phyloP scores from a whole-genome alignment of 35 echinoderm and acorn worm species.

The Eucidaris tribuloides region DNA sequence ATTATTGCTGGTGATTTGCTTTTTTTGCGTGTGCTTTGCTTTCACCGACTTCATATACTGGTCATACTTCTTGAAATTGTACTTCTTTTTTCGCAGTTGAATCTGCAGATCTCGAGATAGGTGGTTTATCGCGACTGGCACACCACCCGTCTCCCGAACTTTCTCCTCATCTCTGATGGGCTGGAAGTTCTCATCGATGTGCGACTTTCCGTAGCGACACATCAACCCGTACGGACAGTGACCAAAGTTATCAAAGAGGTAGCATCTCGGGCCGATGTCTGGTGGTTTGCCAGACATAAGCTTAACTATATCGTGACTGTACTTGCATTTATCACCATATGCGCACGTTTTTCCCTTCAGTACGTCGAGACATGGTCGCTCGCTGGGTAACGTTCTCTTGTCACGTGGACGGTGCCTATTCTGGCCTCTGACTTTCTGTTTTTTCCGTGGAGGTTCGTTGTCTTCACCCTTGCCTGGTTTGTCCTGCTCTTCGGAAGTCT shows the following conservation, averaged over 20 bases:
- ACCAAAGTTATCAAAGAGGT: constrained; percentile 85
- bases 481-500: neutral
- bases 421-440: constrained; percentile 55
- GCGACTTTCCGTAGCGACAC: constrained; percentile 69
- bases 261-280: constrained; percentile 71
- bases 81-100: constrained; percentile 61
- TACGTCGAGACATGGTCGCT: constrained; percentile 60
- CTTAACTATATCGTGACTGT: constrained; percentile 46
- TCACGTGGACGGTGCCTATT: constrained; percentile 66
- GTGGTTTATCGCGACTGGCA: constrained; percentile 29
- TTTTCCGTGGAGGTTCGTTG: constrained; percentile 50
- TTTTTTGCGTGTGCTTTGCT: no score
- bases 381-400: neutral
- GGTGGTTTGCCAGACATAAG: constrained; percentile 41
- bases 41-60: constrained; percentile 26
- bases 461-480: neutral
- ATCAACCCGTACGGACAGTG: constrained; percentile 57
- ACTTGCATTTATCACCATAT: constrained; percentile 74
- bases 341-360: constrained; percentile 17
- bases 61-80: constrained; percentile 54
- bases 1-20: no score
- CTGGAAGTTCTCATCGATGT: constrained; percentile 55
- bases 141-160: neutral
- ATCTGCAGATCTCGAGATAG: constrained; percentile 51
- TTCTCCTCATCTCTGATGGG: constrained; percentile 71